These are phyloP conservation scores for Psettodes erumei DNA, from an alignment of 2,113 vertebrate species.

Conservation along the genomic window DNA sequence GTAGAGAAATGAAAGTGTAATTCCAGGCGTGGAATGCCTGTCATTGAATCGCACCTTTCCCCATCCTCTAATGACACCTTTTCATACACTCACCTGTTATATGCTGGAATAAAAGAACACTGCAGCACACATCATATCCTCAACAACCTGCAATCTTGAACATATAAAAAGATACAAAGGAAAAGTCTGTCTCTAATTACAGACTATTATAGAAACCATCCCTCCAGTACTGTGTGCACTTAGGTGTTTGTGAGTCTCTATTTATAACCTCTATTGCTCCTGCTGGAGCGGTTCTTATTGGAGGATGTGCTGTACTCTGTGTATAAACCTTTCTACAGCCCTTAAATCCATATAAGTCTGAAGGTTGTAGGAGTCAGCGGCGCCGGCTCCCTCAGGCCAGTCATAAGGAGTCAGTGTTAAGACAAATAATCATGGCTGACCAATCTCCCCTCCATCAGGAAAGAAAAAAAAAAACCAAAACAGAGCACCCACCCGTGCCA, in stretches of 20 bases:
- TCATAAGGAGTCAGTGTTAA: not conserved
- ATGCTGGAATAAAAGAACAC: conserved; percentile 1
- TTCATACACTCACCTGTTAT: conserved; percentile 26
- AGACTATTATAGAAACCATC: conserved; percentile 17
- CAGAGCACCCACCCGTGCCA: not conserved
- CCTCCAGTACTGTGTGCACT: conserved; percentile 18
- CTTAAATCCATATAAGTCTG: not conserved
- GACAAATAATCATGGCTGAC: conserved; percentile 2
- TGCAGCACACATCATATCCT: conserved; percentile 16
- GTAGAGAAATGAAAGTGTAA: not conserved
- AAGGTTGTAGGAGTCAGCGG: conserved; percentile 2
- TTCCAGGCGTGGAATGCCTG: conserved; percentile 17
- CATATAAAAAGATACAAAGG: conserved; percentile 30
- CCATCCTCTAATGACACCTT: conserved; percentile 36
- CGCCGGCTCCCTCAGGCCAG: not conserved
- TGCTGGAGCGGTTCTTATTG: conserved; percentile 18
- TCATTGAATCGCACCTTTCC: conserved; percentile 24
- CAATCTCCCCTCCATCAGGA: not conserved
- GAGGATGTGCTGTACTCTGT: not conserved
- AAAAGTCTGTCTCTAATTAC: conserved; percentile 26
- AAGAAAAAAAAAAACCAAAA: not conserved
- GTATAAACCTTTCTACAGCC: not conserved
- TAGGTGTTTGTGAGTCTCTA: conserved; percentile 25
- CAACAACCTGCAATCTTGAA: conserved; percentile 40
- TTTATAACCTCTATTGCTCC: conserved; percentile 36